A percentile compares a stretch with the other conserved stretches of the same genome.
Conservation (phyloP, 2,888 invertebrate species). For the Apodemia duryi region DNA sequence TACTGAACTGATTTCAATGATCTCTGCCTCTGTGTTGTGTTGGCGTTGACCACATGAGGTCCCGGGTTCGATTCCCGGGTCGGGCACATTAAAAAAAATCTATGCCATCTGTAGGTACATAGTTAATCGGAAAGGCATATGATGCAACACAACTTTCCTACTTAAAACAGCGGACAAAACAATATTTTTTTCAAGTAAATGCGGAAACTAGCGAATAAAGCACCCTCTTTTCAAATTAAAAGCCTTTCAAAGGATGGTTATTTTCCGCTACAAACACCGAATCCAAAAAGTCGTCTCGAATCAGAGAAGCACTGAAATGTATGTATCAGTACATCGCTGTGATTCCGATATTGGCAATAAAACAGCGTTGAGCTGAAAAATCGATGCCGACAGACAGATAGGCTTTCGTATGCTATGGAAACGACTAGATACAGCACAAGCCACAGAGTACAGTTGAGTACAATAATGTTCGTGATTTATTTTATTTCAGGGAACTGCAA, state of each 20-base stretch:
- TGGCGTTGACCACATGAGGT: too few relatives aligned
- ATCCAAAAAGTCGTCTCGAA: constrained; percentile 16
- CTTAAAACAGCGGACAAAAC: too few relatives aligned
- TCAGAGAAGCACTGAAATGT: constrained; percentile 19
- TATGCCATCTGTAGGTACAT: too few relatives aligned
- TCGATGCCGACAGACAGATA: constrained; percentile 75
- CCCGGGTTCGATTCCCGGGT: too few relatives aligned
- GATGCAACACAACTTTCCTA: too few relatives aligned
- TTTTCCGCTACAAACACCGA: constrained; percentile 9
- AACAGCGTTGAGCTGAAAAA: constrained; percentile 77
- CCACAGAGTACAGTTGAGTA: constrained; percentile 3
- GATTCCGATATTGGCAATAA: constrained; percentile 75
- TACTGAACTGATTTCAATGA: too few relatives aligned
- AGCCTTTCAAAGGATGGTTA: constrained; percentile 13
- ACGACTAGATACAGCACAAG: background rate
- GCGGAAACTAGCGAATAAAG: background rate
- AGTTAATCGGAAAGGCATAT: too few relatives aligned
- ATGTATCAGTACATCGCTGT: constrained; percentile 41
- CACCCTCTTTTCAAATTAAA: background rate
- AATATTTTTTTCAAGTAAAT: background rate
- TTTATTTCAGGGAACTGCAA: background rate
- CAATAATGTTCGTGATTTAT: background rate
- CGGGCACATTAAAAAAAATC: too few relatives aligned
- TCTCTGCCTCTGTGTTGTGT: too few relatives aligned
- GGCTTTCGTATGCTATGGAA: constrained; percentile 27